Evolutionary conservation across 2,797 vertebrate species (phyloP), one percentile per base, ranked within the genome.

Genomic region (Hippocampus kuda): DNA sequence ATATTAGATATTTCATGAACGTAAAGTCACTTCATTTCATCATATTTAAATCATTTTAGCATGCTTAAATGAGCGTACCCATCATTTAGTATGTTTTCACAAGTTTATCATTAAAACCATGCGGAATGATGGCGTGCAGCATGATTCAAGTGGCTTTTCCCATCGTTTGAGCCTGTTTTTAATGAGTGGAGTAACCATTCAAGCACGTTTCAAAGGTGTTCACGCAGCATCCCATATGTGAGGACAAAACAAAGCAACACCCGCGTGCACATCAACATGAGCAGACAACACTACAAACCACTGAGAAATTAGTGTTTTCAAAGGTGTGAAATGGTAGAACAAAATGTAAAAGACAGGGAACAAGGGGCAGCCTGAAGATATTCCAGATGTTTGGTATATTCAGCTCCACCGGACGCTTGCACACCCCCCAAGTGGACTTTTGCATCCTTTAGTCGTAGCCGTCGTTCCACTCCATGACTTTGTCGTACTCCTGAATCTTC

Each of bases 401-500:
- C 30, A 61, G 59, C 59, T 34, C 59, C 59, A 34, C 27, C 15
- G 16, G 13, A 60, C 7, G 59, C 34, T 38, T 38, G 7, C 34
- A 38, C 34, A 1, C 34, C 34, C 26, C 26, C 24, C 11, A 12
- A 16, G 5, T 41, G 34, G 61, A 7, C 12, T 66, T 53, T 81
- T 79, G 34, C 34, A 38, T 6, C 16, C 16, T 18, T 18, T 16
- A 91, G 69, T 81, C 87, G 81, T 70, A 93, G 6, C 89, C 90
- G 22, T 93, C 83, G 64, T 96, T 94, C 95, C 95, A 98, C 64
- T 92, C 93, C 93, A 98, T 97, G 77, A 98, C 84, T 90, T 98
- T 98, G 73, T 98, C 93, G 56, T 99, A 98, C 70, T 99, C 94
- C 24, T 98, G 96, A 87, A 98, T 98, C 87, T 89, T 93, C 82